Percentiles rank a stretch among this genome's conserved stretches.
Conservation (phyloP, 2,797 vertebrate species). For the Hypotaenidia philippensis region DNA sequence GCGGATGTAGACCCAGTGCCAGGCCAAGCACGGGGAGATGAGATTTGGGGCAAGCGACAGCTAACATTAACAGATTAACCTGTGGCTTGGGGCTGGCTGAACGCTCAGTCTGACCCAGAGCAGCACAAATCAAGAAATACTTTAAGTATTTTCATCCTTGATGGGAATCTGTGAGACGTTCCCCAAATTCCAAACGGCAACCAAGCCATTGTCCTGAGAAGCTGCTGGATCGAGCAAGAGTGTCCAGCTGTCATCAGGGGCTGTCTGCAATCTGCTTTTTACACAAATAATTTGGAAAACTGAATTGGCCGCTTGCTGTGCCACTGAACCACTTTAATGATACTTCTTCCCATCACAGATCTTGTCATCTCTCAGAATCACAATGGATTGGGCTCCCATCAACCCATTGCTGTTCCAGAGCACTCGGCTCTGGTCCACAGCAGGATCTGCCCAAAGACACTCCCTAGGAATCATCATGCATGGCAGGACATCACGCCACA, state of each 20-base stretch:
- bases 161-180: background rate
- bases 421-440: background rate
- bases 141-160: background rate
- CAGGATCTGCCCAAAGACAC: background rate
- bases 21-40: no score
- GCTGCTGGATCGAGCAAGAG: background rate
- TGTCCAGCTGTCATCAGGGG: background rate
- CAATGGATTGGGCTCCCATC: background rate
- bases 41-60: background rate
- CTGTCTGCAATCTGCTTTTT: background rate
- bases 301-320: background rate
- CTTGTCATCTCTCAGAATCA: background rate
- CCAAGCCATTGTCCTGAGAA: background rate
- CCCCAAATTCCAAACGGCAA: background rate
- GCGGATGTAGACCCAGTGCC: no score
- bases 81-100: background rate
- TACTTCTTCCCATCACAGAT: background rate
- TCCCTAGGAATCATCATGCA: background rate
- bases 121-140: background rate
- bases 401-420: background rate
- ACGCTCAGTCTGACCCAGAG: background rate
- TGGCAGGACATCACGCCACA: background rate
- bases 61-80: background rate
- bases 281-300: background rate
- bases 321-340: background rate